Percentiles rank a stretch among this genome's conserved stretches.
Conservation (phyloP, 1,140 invertebrate genomes). For the Maconellicoccus hirsutus region DNA sequence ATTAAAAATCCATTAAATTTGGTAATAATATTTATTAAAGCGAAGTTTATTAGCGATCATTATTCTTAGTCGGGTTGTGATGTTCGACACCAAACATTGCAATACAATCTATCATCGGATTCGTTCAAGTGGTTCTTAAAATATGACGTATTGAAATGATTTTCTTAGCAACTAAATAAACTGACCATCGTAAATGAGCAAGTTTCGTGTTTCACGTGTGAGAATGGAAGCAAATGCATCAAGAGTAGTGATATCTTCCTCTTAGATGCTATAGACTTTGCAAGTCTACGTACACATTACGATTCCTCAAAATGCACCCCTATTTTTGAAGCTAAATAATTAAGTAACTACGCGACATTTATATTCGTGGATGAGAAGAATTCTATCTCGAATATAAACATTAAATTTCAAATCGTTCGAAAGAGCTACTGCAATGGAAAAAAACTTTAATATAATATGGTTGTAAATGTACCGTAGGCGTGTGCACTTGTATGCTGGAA, state of each 20-base stretch:
- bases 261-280: no score
- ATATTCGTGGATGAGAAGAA: background rate
- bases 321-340: background rate
- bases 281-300: background rate
- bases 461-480: no score
- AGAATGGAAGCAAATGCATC: background rate
- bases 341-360: background rate
- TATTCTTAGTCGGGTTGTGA: conserved; percentile 3
- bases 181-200: conserved; percentile 1
- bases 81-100: conserved; percentile 1
- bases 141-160: background rate
- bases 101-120: conserved; percentile 9
- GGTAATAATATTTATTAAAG: conserved; percentile 6
- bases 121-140: background rate
- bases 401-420: background rate
- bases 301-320: conserved; percentile 1
- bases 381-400: background rate
- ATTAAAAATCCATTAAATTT: background rate
- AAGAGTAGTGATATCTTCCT: background rate
- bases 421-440: background rate
- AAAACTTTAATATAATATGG: background rate
- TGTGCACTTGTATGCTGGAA: no score
- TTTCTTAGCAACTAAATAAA: background rate
- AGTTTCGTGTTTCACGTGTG: no score
- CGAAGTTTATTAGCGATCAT: conserved; percentile 4